Base-by-base conservation (phyloP, 2,113 vertebrate species). In the Sturnira hondurensis region DNA sequence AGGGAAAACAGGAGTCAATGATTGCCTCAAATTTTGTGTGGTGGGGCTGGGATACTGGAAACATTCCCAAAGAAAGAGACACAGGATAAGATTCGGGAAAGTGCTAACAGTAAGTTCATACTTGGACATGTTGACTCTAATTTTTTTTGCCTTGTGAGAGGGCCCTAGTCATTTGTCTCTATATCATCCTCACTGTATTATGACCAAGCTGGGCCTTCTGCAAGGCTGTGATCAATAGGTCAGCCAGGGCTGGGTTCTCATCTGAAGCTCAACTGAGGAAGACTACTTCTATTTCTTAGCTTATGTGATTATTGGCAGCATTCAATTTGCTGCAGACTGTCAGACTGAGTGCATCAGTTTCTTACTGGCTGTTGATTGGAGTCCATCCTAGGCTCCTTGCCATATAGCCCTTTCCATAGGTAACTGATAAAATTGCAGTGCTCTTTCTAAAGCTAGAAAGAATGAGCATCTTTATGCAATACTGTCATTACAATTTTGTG, bases 361-460 rank as follows among this genome's bases (percentile, higher is more conserved):
- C 61, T 78, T n/a, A 50, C 38, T 10, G 71, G 52, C 24, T 83
- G 61, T 47, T 58, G n/a, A 45, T 4, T 43, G 7, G 12, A 71
- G 7, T 19, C 36, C 54, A 70, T 20, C 28, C 65, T 80, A 20
- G 31, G 33, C 58, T 90, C 43, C 19, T 41, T n/a, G 56, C 20
- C 89, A 20, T 33, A 58, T 3, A 89, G 43, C 28, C 19, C 45
- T 86, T 54, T 89, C 73, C 85, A 50, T 4, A 77, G 52, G 52
- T 24, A 93, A 16, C 17, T 56, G 11, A 80, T 31, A 86, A 43
- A 38, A 28, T 28, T n/a, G 56, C 84, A 86, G 47, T n/a, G 28
- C 81, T 92, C 67, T 92, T 86, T n/a, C 86, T 36, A 71, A 90
- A 77, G 47, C 45, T 61, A 92, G 22, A 77, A 78, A 87, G 52